Evolutionary conservation across 2,888 invertebrate species (phyloP).

Genomic region (Poecilus cupreus): DNA sequence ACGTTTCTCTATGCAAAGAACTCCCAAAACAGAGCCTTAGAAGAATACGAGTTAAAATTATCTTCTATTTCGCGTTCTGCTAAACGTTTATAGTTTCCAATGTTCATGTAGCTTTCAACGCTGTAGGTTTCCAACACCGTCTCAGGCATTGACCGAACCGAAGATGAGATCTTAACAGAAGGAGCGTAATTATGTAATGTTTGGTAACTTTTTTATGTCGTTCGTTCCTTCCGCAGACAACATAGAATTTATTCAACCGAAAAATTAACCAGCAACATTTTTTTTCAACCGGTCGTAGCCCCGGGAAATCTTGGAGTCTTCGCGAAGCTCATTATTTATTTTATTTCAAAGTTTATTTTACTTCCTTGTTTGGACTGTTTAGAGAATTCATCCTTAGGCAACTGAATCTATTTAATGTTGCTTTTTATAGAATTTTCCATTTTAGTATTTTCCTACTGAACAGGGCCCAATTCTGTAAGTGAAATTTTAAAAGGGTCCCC

Average conservation of each 20-base stretch:
- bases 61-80: too few species aligned
- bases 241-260: conserved; percentile 43
- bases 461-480: too few species aligned
- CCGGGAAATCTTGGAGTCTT: neutral
- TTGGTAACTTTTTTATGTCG: conserved; percentile 45
- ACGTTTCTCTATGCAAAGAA: neutral
- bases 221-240: neutral
- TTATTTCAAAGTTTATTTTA: neutral
- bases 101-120: neutral
- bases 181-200: conserved; percentile 50
- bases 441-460: too few species aligned
- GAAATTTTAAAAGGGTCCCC: too few species aligned
- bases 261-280: conserved; percentile 17
- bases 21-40: neutral
- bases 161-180: conserved; percentile 49
- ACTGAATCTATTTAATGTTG: too few species aligned
- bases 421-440: too few species aligned
- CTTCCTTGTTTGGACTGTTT: conserved; percentile 10
- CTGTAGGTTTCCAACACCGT: neutral
- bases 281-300: conserved; percentile 6
- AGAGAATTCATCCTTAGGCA: neutral
- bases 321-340: neutral
- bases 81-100: neutral
- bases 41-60: too few species aligned
- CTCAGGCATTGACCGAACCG: conserved; percentile 36